These are phyloP conservation scores for Oeneis ivallda DNA, from an alignment of 2,888 invertebrate species.

Conservation along the genomic window DNA sequence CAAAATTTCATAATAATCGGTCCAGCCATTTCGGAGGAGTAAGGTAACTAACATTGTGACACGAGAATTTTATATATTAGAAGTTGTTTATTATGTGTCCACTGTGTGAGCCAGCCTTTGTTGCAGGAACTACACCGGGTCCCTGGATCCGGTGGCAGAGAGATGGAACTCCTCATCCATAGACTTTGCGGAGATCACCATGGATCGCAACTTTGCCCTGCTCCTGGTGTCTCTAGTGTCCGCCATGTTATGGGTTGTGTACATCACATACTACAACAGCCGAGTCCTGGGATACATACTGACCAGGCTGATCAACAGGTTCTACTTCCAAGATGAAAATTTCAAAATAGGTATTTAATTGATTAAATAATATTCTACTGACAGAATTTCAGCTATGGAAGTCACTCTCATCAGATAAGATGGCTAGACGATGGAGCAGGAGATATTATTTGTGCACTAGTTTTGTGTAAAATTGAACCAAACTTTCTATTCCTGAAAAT, in stretches of 20 bases:
- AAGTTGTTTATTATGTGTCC: too few species aligned
- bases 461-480: too few species aligned
- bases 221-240: slow-evolving; percentile 90
- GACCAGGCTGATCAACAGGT: slow-evolving; percentile 93
- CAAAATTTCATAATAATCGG: too few species aligned
- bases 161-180: slow-evolving; percentile 83
- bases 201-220: slow-evolving; percentile 88
- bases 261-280: slow-evolving; percentile 97
- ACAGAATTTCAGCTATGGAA: too few species aligned
- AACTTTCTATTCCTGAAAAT: too few species aligned
- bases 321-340: slow-evolving; percentile 92
- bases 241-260: slow-evolving; percentile 95
- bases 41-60: too few species aligned
- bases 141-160: slow-evolving; percentile 63
- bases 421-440: too few species aligned
- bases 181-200: slow-evolving; percentile 84
- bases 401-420: too few species aligned
- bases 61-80: too few species aligned
- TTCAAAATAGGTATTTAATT: slow-evolving; percentile 90
- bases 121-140: slow-evolving; percentile 65
- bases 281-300: slow-evolving; percentile 94
- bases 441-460: too few species aligned
- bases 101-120: slow-evolving; percentile 20
- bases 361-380: too few species aligned
- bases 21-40: too few species aligned